Conservation (phyloP, 2,797 vertebrate genomes). For the Lithobates pipiens region DNA sequence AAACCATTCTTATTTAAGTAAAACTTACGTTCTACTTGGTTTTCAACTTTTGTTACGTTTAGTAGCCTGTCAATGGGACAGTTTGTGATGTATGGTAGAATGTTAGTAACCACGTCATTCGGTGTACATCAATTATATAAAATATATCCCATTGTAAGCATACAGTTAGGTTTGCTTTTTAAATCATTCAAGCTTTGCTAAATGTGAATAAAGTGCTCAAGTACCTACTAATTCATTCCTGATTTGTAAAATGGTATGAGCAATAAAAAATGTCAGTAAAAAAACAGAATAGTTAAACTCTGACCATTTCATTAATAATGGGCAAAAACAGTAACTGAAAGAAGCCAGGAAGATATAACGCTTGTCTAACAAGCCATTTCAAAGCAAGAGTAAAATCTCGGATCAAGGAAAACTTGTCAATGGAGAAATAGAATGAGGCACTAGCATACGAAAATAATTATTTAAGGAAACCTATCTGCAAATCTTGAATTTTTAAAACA, state of each 20-base stretch:
- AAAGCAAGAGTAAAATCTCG: constrained; percentile 70
- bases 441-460: constrained; percentile 66
- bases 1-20: too few relatives aligned
- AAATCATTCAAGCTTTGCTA: constrained; percentile 61
- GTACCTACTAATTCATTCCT: constrained; percentile 58
- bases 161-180: constrained; percentile 44
- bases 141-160: constrained; percentile 58
- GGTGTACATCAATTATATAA: constrained; percentile 54
- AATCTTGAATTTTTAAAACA: constrained; percentile 65
- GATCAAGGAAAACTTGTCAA: constrained; percentile 69
- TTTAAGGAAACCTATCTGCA: constrained; percentile 68
- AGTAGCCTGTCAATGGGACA: background rate
- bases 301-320: constrained; percentile 65
- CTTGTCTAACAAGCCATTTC: constrained; percentile 73
- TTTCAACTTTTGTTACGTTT: background rate
- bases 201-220: constrained; percentile 58
- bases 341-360: constrained; percentile 65
- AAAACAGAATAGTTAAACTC: constrained; percentile 65
- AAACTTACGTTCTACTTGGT: too few relatives aligned
- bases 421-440: constrained; percentile 70
- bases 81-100: constrained; percentile 1
- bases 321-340: constrained; percentile 62
- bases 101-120: constrained; percentile 12
- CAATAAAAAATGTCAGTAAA: constrained; percentile 52
- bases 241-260: constrained; percentile 49